A percentile compares a stretch with the other conserved stretches of the same genome.
Evolutionary conservation across 2,113 vertebrate species (phyloP).

Genomic region (Maccullochella peelii): DNA sequence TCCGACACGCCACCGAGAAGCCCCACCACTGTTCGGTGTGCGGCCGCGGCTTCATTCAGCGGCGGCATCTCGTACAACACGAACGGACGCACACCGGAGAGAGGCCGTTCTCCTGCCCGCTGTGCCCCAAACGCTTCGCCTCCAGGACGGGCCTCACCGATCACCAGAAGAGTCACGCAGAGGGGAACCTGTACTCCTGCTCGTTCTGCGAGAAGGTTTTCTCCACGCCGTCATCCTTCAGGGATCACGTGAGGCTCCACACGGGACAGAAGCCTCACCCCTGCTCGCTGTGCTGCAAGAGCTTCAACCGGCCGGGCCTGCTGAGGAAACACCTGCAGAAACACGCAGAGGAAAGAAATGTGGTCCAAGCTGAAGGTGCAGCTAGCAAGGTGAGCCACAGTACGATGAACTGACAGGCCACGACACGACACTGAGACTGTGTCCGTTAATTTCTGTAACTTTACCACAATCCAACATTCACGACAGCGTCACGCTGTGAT

Average conservation of each 20-base stretch:
- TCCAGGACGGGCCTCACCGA: conserved; percentile 54
- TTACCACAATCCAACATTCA: too few species aligned
- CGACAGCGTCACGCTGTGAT: too few species aligned
- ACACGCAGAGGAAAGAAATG: background rate
- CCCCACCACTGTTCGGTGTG: conserved; percentile 55
- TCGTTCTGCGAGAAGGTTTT: conserved; percentile 61
- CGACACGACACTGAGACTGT: too few species aligned
- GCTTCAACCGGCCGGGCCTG: conserved; percentile 72
- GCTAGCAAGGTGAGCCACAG: conserved; percentile 9
- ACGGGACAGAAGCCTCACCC: conserved; percentile 58
- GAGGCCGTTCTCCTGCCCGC: conserved; percentile 59
- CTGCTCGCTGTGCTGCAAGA: conserved; percentile 63
- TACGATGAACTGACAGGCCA: too few species aligned
- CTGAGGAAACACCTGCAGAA: conserved; percentile 66
- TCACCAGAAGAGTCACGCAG: conserved; percentile 45
- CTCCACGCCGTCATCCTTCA: conserved; percentile 62
- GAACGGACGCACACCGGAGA: conserved; percentile 70
- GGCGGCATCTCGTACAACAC: conserved; percentile 60
- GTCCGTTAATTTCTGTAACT: too few species aligned
- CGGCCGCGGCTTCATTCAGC: conserved; percentile 63
- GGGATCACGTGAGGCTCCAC: conserved; percentile 67
- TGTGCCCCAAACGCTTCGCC: conserved; percentile 72
- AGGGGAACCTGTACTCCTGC: conserved; percentile 49
- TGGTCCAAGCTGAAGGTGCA: background rate
- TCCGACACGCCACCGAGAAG: conserved; percentile 45